Base-by-base conservation (phyloP, 1,140 invertebrate species). In the Temnothorax curvispinosus region DNA sequence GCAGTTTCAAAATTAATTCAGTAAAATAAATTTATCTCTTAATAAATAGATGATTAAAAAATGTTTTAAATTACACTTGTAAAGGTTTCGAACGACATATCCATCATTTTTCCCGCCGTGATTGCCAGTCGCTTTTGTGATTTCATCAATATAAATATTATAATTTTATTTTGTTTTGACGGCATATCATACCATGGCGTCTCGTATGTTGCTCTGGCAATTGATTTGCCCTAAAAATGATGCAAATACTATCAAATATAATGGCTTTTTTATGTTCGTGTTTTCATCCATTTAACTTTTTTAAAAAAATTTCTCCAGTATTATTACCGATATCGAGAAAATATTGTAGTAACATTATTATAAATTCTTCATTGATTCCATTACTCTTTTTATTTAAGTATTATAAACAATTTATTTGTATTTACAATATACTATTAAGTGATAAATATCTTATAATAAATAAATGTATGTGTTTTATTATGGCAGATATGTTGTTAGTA, bases 81-180 rank as follows among this genome's bases (percentile, higher is more conserved):
- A 47, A 80, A 80, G 18, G 41, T 7, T 80, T 80, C 64, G 2
- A 80, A 69, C 7, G 77, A 67, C 35, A 80, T 52, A 32, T 77
- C 41, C 27, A 44, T 62, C 35, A 77, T 44, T 47, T 35, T 77
- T 11, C 75, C 75, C 32, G 58, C 64, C 8, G 77, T 69, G 47
- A 80, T 67, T 7, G 62, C 21, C n/a, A 80, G 5, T 41, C 47
- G 77, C 2, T 67, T 80, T 8, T 80, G 62, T 1, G 77, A 80
- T 32, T 62, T 80, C 21, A 80, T 54, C 13, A 80, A 69, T 15
- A 80, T 54, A 4, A 80, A 56, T 13, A 54, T 1, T 38, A 80
- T 21, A 69, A 64, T 11, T 80, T 47, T 47, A 44, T 21, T 15
- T 3, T 69, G 27, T 54, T 9, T 15, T 56, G 35, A 1, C 3